These are phyloP conservation scores for Cheilosia pagana DNA, from an alignment of 2,888 invertebrate genomes.

Conservation along the genomic window DNA sequence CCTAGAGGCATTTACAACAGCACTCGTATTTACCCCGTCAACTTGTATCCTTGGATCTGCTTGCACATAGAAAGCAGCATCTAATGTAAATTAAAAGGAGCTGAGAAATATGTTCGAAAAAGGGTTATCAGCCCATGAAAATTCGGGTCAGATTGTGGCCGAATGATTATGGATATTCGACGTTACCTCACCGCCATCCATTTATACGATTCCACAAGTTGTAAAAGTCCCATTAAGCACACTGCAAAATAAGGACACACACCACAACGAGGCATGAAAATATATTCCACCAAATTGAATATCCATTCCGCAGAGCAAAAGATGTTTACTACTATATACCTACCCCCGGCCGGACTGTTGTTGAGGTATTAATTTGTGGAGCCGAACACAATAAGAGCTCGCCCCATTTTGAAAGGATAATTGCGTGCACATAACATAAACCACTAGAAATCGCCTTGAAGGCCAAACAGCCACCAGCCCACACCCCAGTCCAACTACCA, in stretches of 20 bases:
- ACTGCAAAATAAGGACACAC: background rate
- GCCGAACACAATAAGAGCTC: constrained; percentile 46
- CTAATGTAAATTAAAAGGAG: constrained; percentile 33
- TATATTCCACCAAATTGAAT: constrained; percentile 46
- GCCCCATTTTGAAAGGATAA: constrained; percentile 54
- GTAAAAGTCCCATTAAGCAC: constrained; percentile 60
- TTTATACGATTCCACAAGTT: constrained; percentile 61
- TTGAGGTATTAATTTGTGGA: constrained; percentile 69
- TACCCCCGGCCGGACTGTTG: constrained; percentile 21
- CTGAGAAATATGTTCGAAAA: constrained; percentile 52
- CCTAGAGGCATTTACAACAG: background rate
- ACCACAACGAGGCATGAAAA: background rate
- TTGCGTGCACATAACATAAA: constrained; percentile 70
- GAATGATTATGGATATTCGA: constrained; percentile 63
- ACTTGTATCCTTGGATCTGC: background rate
- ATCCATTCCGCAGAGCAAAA: constrained; percentile 37
- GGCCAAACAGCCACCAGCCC: background rate
- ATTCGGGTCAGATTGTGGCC: constrained; percentile 68
- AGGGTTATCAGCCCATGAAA: constrained; percentile 68
- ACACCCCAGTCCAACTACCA: background rate
- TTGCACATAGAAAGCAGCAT: background rate
- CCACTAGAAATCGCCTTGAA: constrained; percentile 42
- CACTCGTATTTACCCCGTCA: background rate
- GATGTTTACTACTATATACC: constrained; percentile 4
- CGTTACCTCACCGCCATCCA: constrained; percentile 19